Percentiles rank a stretch among this genome's conserved stretches.
Evolutionary conservation across 2,888 invertebrate species (phyloP).

Genomic region (Phengaris arion): DNA sequence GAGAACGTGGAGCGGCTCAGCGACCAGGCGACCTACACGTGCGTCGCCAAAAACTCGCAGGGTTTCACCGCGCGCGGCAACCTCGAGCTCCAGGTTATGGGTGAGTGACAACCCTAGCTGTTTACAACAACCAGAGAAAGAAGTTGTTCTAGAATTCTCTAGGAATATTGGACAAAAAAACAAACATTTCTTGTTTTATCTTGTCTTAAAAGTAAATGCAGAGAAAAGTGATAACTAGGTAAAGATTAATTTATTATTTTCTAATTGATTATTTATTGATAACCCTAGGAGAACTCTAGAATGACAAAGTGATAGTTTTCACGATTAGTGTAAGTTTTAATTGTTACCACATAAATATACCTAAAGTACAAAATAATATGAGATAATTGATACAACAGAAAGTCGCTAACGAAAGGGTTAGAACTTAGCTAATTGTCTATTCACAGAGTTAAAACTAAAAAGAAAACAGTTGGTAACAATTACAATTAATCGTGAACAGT

Average conservation of each 20-base stretch:
- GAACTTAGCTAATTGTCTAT: neutral
- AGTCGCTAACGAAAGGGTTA: too few relatives aligned
- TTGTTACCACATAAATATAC: too few relatives aligned
- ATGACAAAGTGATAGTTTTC: too few relatives aligned
- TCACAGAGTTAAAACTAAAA: neutral
- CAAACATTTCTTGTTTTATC: neutral
- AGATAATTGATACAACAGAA: too few relatives aligned
- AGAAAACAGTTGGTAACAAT: too few relatives aligned
- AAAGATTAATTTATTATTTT: too few relatives aligned
- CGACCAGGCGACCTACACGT: constrained; percentile 96
- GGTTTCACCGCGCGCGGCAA: constrained; percentile 93
- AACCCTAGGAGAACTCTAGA: too few relatives aligned
- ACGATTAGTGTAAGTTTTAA: too few relatives aligned
- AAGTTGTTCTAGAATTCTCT: neutral
- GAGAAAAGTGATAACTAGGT: neutral
- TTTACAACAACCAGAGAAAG: neutral
- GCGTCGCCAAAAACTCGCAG: constrained; percentile 94
- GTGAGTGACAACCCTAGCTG: constrained; percentile 82
- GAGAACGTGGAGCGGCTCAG: constrained; percentile 95
- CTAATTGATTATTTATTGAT: too few relatives aligned
- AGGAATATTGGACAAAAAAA: neutral
- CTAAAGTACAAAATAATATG: too few relatives aligned
- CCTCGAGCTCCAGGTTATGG: constrained; percentile 97
- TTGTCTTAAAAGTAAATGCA: neutral
- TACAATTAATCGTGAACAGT: neutral